Conservation (phyloP, 2,797 vertebrate genomes). For the Phylloscopus collybita region DNA sequence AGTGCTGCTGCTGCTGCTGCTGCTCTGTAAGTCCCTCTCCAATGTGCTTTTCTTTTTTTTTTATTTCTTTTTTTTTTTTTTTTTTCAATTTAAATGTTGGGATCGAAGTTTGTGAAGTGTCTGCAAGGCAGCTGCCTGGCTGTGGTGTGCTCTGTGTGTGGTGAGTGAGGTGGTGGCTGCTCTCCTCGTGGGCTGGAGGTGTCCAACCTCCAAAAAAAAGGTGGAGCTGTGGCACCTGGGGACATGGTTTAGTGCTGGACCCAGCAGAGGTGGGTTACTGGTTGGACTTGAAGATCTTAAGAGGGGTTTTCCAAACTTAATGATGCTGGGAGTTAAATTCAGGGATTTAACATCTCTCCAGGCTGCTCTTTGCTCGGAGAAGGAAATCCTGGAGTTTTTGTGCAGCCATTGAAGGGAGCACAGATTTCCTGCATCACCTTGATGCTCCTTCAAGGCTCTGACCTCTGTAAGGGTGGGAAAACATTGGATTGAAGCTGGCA, state of each 20-base stretch:
- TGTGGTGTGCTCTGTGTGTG: background rate
- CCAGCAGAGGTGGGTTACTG: accelerated
- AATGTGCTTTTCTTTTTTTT: accelerated
- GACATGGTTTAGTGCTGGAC: background rate
- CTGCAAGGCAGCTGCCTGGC: background rate
- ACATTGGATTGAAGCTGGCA: background rate
- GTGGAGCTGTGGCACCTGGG: background rate
- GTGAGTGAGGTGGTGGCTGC: background rate
- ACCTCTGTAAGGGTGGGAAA: background rate
- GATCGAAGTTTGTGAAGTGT: background rate
- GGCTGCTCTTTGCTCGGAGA: background rate
- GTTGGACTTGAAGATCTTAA: accelerated
- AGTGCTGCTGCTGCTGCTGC: background rate
- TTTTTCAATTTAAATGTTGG: background rate
- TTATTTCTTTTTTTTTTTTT: too few species aligned
- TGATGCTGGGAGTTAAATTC: background rate
- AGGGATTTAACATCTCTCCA: background rate
- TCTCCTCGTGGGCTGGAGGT: accelerated
- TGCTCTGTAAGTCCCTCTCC: conserved; percentile 4
- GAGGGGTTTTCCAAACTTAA: background rate
- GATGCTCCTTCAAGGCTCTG: background rate
- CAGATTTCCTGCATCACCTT: background rate
- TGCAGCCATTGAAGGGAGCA: background rate
- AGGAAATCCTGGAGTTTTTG: background rate
- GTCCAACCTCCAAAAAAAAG: background rate